A percentile compares a stretch with the other conserved stretches of the same genome.
Conservation (phyloP, 2,113 vertebrate species). For the Channa maculata region DNA sequence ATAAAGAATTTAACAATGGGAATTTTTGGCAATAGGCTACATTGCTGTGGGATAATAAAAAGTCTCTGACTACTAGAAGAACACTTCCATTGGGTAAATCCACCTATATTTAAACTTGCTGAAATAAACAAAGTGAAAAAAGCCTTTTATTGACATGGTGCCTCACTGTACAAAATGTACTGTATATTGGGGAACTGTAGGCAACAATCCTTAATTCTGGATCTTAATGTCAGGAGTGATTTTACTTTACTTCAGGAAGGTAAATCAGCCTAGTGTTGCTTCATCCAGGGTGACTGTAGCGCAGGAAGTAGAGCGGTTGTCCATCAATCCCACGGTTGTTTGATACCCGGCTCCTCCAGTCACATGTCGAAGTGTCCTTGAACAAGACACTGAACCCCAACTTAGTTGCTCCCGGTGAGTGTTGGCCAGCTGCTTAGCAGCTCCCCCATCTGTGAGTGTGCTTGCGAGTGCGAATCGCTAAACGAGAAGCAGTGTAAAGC, state of each 20-base stretch:
- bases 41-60: background rate
- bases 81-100: conserved; percentile 65
- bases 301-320: too few relatives aligned
- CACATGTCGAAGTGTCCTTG: too few relatives aligned
- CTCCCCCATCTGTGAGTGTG: too few relatives aligned
- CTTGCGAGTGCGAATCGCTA: too few relatives aligned
- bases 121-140: conserved; percentile 11
- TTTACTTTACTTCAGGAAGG: background rate
- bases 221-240: background rate
- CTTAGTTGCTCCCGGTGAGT: too few relatives aligned
- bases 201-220: background rate
- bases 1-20: background rate
- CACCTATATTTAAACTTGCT: conserved; percentile 9
- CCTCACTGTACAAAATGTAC: background rate
- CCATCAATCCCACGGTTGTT: too few relatives aligned
- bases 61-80: conserved; percentile 6
- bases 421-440: too few relatives aligned
- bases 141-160: background rate
- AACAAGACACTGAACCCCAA: too few relatives aligned
- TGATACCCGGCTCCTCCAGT: too few relatives aligned
- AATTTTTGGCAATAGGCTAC: background rate
- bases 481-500: too few relatives aligned
- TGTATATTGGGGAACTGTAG: background rate
- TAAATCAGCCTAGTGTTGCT: background rate
- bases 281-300: background rate